Percentiles rank a stretch among this genome's conserved stretches.
Evolutionary conservation across 2,797 vertebrate genomes (phyloP).

Genomic region (Hoplostethus atlanticus): DNA sequence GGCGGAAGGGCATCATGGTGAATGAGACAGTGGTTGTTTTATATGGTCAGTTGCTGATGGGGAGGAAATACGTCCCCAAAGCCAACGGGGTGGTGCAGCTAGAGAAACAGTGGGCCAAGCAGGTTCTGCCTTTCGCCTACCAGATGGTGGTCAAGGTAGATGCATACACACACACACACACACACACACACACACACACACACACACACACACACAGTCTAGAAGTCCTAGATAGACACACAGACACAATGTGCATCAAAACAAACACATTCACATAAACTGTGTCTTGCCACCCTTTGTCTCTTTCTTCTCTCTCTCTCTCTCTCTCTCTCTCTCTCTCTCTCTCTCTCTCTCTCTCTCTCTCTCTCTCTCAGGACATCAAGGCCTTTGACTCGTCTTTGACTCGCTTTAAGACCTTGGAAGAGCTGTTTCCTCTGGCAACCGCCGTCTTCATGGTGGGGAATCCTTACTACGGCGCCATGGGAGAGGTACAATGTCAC

Average conservation of each 20-base stretch:
- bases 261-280: background rate
- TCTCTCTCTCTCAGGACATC: slow-evolving; percentile 84
- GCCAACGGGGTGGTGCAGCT: slow-evolving; percentile 90
- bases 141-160: slow-evolving; percentile 95
- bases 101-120: slow-evolving; percentile 98
- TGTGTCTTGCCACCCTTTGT: too few species aligned
- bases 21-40: slow-evolving; percentile 89
- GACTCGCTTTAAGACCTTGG: slow-evolving; percentile 89
- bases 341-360: background rate
- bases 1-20: slow-evolving; percentile 94
- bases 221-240: too few species aligned
- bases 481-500: slow-evolving; percentile 89
- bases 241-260: too few species aligned
- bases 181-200: background rate
- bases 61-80: slow-evolving; percentile 91
- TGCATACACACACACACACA: background rate
- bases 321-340: background rate
- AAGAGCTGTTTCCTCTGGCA: slow-evolving; percentile 91
- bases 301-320: too few species aligned
- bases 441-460: slow-evolving; percentile 96
- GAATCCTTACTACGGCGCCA: slow-evolving; percentile 94
- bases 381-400: slow-evolving; percentile 90
- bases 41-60: slow-evolving; percentile 92
- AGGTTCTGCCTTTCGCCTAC: slow-evolving; percentile 92
- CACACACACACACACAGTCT: too few species aligned